Conservation (phyloP, 2,888 invertebrate genomes). For the Sinopyrophorus schimmeli region DNA sequence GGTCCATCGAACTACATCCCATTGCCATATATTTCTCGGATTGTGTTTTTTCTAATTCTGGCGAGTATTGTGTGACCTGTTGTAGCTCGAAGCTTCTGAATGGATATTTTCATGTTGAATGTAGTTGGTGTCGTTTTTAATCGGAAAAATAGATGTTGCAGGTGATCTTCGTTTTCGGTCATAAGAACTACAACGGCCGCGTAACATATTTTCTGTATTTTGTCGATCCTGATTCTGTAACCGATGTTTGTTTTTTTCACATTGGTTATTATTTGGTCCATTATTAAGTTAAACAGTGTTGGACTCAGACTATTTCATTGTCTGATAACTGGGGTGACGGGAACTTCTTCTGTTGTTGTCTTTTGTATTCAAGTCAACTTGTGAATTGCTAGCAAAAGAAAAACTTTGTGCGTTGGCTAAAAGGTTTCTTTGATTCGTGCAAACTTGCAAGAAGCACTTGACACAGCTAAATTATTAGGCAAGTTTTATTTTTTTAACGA, state of each 20-base stretch:
- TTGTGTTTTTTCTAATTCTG: neutral
- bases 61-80: slow-evolving; percentile 1
- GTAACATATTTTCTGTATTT: slow-evolving; percentile 16
- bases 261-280: slow-evolving; percentile 8
- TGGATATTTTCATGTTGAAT: slow-evolving; percentile 2
- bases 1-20: neutral
- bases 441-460: no score
- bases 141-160: slow-evolving; percentile 4
- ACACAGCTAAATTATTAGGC: no score
- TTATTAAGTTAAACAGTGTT: slow-evolving; percentile 14
- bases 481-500: no score
- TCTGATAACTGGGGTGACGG: slow-evolving; percentile 18
- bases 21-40: slow-evolving; percentile 2
- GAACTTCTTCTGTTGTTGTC: slow-evolving; percentile 9
- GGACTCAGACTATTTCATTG: slow-evolving; percentile 13
- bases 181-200: slow-evolving; percentile 12
- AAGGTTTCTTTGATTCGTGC: no score
- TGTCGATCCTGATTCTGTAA: slow-evolving; percentile 12
- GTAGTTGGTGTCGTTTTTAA: neutral
- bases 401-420: no score
- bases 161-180: slow-evolving; percentile 5
- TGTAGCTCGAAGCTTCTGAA: neutral
- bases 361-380: slow-evolving; percentile 1
- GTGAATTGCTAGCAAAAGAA: no score
- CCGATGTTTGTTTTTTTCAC: slow-evolving; percentile 11